Percentiles rank a stretch among this genome's conserved stretches.
Evolutionary conservation across 2,797 vertebrate genomes (phyloP).

Genomic region (Lacerta viridis): DNA sequence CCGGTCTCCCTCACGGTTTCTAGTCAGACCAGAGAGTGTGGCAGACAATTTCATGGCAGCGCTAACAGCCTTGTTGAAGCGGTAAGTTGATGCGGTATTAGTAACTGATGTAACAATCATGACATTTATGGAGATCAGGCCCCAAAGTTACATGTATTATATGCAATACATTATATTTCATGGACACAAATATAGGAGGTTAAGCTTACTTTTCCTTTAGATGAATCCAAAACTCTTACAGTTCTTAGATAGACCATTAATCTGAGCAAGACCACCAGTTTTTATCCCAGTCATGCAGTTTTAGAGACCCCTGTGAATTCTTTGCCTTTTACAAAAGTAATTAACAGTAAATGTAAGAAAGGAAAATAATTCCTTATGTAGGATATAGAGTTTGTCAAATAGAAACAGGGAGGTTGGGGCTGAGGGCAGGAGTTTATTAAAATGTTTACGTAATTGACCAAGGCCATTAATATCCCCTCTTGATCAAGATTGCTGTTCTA

Average conservation of each 20-base stretch:
- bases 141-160: background rate
- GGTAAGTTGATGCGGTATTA: constrained; percentile 80
- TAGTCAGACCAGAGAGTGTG: constrained; percentile 83
- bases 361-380: background rate
- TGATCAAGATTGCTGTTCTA: background rate
- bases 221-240: background rate
- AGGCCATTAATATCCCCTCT: background rate
- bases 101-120: background rate
- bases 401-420: background rate
- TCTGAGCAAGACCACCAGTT: background rate
- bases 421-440: background rate
- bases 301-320: background rate
- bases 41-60: constrained; percentile 91
- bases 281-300: background rate
- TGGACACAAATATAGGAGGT: background rate
- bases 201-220: background rate
- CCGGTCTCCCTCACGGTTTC: constrained; percentile 94
- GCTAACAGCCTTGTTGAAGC: constrained; percentile 97
- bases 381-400: rapidly evolving
- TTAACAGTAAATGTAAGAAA: background rate
- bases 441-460: background rate
- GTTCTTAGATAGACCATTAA: background rate
- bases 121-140: rapidly evolving
- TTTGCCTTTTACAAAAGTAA: background rate
- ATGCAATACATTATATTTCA: background rate